These are phyloP conservation scores for Thunnus maccoyii DNA, from an alignment of 2,113 vertebrate genomes.

Conservation along the genomic window DNA sequence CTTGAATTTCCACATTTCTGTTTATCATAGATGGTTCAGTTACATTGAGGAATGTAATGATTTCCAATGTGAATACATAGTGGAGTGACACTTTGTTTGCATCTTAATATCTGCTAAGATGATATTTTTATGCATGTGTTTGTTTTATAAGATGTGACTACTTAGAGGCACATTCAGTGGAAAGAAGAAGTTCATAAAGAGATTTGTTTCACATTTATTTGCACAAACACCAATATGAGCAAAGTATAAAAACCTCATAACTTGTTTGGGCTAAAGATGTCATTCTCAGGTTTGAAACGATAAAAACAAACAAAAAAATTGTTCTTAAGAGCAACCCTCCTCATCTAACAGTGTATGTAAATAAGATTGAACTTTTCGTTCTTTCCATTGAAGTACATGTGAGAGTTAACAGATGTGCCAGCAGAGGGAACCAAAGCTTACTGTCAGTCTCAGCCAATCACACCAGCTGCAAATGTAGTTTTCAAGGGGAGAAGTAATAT, in stretches of 20 bases:
- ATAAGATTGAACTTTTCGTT: background rate
- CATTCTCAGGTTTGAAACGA: background rate
- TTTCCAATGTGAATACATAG: background rate
- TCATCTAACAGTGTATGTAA: background rate
- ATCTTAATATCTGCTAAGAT: constrained; percentile 8
- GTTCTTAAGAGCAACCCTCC: background rate
- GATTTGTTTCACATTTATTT: background rate
- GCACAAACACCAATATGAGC: background rate
- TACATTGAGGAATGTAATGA: background rate
- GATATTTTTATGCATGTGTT: background rate
- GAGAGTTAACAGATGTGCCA: constrained; percentile 48
- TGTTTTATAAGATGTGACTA: background rate
- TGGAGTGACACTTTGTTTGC: background rate
- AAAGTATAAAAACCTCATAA: background rate
- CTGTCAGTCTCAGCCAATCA: background rate
- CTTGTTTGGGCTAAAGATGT: background rate
- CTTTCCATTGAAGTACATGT: background rate
- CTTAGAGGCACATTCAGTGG: background rate
- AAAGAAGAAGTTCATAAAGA: background rate
- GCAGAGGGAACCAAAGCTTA: constrained; percentile 71
- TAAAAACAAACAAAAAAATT: background rate
- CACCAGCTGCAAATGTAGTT: background rate
- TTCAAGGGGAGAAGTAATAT: background rate
- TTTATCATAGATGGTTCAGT: background rate
- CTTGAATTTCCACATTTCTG: background rate